Conservation (phyloP, 2,113 vertebrate species). For the Macrotis lagotis region DNA sequence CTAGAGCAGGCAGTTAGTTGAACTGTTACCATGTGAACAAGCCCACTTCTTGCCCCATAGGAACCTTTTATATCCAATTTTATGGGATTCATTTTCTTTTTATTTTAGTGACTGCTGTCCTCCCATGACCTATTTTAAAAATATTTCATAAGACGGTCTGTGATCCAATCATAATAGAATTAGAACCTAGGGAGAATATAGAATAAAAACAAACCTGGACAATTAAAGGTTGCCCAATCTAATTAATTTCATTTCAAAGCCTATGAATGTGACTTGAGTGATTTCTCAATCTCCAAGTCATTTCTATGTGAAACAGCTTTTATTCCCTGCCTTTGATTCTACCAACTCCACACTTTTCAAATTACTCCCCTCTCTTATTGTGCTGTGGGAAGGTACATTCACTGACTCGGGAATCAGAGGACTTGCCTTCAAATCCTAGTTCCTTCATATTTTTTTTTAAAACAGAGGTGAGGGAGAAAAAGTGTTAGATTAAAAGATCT, state of each 20-base stretch:
- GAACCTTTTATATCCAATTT: not conserved
- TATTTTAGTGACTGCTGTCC: not conserved
- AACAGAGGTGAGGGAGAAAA: not conserved
- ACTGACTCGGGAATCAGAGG: not conserved
- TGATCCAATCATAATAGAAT: not conserved
- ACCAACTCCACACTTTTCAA: not conserved
- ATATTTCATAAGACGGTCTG: not conserved
- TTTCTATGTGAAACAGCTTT: not conserved
- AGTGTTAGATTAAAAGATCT: not conserved
- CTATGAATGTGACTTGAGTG: not conserved
- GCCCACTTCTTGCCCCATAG: not conserved
- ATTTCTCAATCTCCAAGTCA: not conserved
- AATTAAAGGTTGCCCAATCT: not conserved
- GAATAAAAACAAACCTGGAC: not conserved
- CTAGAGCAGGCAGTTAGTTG: not conserved
- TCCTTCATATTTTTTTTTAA: not conserved
- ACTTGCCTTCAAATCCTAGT: not conserved
- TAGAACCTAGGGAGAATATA: not conserved
- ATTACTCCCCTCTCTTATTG: not conserved
- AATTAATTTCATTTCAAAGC: not conserved
- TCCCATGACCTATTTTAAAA: not conserved
- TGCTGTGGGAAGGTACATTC: not conserved
- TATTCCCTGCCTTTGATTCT: not conserved
- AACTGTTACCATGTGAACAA: not conserved
- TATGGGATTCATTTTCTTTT: conserved; percentile 8